Evolutionary conservation across 2,113 vertebrate species (phyloP).

Genomic region (Psittacus erithacus): DNA sequence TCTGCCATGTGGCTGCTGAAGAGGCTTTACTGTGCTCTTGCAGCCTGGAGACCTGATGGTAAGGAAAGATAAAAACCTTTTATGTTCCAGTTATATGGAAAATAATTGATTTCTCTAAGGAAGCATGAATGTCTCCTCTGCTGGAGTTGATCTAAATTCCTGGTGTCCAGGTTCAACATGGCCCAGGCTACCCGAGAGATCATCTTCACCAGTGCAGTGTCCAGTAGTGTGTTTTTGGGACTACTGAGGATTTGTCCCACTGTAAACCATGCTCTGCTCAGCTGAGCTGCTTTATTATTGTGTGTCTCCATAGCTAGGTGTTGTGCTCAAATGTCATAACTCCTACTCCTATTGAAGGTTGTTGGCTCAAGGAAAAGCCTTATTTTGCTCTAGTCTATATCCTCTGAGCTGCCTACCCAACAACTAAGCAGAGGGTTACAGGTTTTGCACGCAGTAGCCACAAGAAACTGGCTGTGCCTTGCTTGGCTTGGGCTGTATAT

Average conservation of each 20-base stretch:
- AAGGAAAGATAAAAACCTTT: neutral
- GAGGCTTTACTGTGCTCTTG: neutral
- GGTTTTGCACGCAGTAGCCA: neutral
- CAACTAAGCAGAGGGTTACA: neutral
- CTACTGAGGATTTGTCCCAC: neutral
- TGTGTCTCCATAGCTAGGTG: neutral
- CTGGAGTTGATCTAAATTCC: neutral
- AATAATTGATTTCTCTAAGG: neutral
- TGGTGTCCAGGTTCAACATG: neutral
- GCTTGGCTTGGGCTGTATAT: neutral
- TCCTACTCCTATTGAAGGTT: neutral
- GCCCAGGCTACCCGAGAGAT: neutral
- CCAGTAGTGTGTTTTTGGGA: neutral
- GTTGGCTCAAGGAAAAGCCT: neutral
- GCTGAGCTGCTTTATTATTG: neutral
- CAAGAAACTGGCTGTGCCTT: neutral
- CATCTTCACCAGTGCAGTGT: neutral
- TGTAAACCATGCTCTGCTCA: neutral
- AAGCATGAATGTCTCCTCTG: fast-evolving
- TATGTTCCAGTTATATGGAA: neutral
- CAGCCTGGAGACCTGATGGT: neutral
- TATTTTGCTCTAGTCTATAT: neutral
- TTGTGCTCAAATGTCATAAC: neutral
- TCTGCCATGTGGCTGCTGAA: neutral
- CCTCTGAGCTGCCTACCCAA: neutral